Evolutionary conservation across 92 coral and sea anemone species (phyloP), one percentile per base, ranked within the genome.

Genomic region (Galaxea fascicularis): DNA sequence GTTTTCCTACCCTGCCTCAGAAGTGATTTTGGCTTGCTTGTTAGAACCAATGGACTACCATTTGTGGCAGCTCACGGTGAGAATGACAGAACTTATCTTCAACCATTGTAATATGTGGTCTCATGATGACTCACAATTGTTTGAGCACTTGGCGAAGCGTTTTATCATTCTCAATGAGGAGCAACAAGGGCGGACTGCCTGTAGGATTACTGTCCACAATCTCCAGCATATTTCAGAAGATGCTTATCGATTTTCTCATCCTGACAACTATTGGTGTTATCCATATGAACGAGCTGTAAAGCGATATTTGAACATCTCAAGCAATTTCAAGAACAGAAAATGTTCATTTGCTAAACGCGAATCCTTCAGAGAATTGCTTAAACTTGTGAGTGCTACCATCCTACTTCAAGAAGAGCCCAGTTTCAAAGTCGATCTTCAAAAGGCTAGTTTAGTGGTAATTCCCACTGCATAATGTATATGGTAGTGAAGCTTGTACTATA

Each of bases 231-330:
- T 82, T 63, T 22, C 92, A 51, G 89, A 88, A 9, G 94, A 92
- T 88, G 92, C 90, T 26, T 20, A 7, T 5, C 83, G 90, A 49
- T 89, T 92, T 44, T 92, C 92, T 21, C 90, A 85, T 21, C 95
- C 92, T 0, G 95, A 92, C 71, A 92, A 92, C 35, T 92, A 68
- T 72, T 88, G 95, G 95, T 88, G 92, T 76, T 93, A 53, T 56
- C 27, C 85, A 9, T 90, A 60, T 86, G 95, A 93, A 76, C 77
- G 95, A 80, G 93, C 95, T n/a, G 93, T 93, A 45, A 90, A 90
- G 73, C 66, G 93, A 71, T 93, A 93, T 80, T 87, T 93, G 16
- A 76, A 47, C 41, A 29, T 41, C 9, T 58, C 92, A 25, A 67
- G 53, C 41, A 88, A 88, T 53, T 88, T 82, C 71, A 88, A 88